phyloP scores from a whole-genome alignment of 1,140 invertebrate genomes.

The Sarcophaga bullata region DNA sequence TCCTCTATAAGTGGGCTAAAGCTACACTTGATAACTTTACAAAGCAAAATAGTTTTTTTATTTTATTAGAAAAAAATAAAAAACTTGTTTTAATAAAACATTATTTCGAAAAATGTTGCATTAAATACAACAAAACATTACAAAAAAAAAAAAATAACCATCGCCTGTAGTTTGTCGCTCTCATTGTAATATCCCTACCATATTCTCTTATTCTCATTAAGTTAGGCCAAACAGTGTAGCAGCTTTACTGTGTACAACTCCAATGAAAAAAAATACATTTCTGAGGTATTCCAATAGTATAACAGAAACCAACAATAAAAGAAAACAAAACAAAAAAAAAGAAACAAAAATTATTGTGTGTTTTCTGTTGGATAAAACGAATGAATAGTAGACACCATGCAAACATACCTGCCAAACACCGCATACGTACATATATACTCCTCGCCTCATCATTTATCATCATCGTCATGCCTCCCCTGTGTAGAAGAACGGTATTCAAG shows the following conservation, averaged over 20 bases:
- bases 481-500: neutral
- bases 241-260: neutral
- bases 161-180: no score
- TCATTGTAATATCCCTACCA: no score
- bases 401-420: neutral
- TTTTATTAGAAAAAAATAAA: no score
- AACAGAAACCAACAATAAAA: neutral
- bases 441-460: neutral
- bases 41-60: neutral
- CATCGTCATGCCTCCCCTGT: neutral
- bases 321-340: no score
- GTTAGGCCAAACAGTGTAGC: neutral
- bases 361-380: slow-evolving; percentile 7
- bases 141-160: no score
- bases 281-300: slow-evolving; percentile 11
- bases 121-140: no score
- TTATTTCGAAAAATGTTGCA: no score
- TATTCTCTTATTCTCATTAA: neutral
- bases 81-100: no score
- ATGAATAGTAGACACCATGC: neutral
- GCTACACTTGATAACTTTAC: neutral
- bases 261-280: neutral
- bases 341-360: neutral
- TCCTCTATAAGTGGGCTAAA: neutral
- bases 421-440: no score